Base-by-base conservation (phyloP, 1,140 invertebrate genomes). In the Drepana arcuata region DNA sequence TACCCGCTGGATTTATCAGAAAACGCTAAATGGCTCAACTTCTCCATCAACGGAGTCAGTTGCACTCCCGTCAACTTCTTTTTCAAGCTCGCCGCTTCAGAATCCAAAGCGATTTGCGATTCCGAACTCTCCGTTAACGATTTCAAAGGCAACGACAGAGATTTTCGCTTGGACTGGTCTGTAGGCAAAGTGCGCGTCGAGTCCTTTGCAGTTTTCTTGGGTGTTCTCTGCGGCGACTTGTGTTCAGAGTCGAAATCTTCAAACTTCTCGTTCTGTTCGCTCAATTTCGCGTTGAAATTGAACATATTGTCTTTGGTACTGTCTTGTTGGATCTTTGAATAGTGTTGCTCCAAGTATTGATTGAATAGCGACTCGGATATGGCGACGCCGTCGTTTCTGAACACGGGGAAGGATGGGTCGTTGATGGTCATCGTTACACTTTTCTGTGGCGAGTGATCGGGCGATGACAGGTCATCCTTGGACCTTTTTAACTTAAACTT, bases 41-140 rank as follows among this genome's bases (percentile, higher is more conserved):
- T 93, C 2, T 91, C 91, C 91, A 94, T 92, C 3, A 94, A 62
- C 0, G 92, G 92, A 0, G 92, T 94, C n/a, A 92, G 53, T 24
- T 91, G 91, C 0, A 92, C 84, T 77, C 90, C 39, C 54, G 85
- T 54, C 78, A 78, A 56, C 82, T 88, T 79, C 68, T 85, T 67
- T 69, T 85, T 54, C 49, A 85, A 61, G 71, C 72, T 58, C 41
- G 73, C 35, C 44, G 48, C 54, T 69, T 85, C 78, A 0, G 78
- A 60, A 9, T 77, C 75, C 5, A 70, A 81, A 0, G 79, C 78
- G 1, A 83, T 77, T 7, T 68, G 57, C 46, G 72, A 41, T 67
- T 85, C 74, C 9, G 61, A 53, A 86, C 87, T 77, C 23, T 77
- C 75, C 0, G 56, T 61, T 4, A 92, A 61, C 0, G 91, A 88